Conservation (phyloP, 2,888 invertebrate genomes). For the Hypolimnas misippus region DNA sequence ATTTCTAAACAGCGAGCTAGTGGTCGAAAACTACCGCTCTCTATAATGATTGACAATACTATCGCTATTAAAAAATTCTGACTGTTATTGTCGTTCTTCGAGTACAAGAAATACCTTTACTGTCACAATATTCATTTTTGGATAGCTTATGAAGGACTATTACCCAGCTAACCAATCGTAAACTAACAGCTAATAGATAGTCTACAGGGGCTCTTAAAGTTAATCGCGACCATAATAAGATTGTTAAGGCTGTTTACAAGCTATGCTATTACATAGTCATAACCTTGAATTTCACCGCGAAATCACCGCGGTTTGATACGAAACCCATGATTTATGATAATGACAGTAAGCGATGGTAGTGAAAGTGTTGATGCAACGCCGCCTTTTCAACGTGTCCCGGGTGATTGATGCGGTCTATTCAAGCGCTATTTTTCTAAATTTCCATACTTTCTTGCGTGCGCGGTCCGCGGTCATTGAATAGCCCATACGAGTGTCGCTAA, state of each 20-base stretch:
- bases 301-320: constrained; percentile 50
- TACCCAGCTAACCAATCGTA: too few species aligned
- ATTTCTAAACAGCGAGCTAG: too few species aligned
- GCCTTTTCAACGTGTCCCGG: constrained; percentile 56
- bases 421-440: constrained; percentile 57
- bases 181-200: too few species aligned
- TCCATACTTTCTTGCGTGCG: constrained; percentile 49
- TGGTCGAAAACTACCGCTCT: too few species aligned
- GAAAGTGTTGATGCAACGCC: constrained; percentile 68
- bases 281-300: constrained; percentile 55
- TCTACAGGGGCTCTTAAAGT: too few species aligned
- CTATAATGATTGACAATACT: too few species aligned
- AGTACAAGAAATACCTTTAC: too few species aligned
- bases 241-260: constrained; percentile 8
- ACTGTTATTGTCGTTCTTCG: too few species aligned
- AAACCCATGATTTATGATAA: constrained; percentile 65
- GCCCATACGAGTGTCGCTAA: constrained; percentile 46
- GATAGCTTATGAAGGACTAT: too few species aligned
- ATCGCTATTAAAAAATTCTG: too few species aligned
- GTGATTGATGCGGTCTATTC: constrained; percentile 74
- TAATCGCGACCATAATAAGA: neutral
- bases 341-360: constrained; percentile 50
- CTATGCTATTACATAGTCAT: constrained; percentile 31
- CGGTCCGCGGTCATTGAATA: constrained; percentile 42
- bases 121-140: too few species aligned